Percentiles rank a stretch among this genome's conserved stretches.
These are phyloP conservation scores for Disparrhopalites patrizii DNA, from an alignment of 2,888 invertebrate species.

Conservation along the genomic window DNA sequence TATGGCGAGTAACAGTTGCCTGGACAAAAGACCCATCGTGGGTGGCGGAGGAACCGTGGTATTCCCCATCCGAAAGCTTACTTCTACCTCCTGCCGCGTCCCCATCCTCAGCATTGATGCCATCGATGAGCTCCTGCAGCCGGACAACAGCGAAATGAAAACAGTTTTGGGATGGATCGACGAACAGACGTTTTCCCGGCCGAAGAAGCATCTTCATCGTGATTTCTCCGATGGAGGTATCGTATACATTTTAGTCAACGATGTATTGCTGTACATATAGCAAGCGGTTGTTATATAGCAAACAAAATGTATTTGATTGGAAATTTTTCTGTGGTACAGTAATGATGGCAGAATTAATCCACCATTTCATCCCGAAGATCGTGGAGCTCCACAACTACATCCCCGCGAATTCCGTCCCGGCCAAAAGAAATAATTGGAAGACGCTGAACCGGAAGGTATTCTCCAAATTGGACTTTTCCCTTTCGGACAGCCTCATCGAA, in stretches of 20 bases:
- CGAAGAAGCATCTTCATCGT: slow-evolving; percentile 38
- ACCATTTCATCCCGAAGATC: slow-evolving; percentile 64
- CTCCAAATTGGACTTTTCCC: slow-evolving; percentile 37
- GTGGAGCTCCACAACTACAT: slow-evolving; percentile 76
- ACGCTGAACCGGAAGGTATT: slow-evolving; percentile 68
- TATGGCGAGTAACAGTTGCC: background rate
- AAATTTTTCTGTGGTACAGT: too few species aligned
- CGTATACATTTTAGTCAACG: too few species aligned
- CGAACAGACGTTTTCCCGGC: slow-evolving; percentile 35
- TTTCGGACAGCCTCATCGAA: slow-evolving; percentile 37
- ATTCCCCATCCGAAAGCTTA: background rate
- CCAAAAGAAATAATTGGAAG: slow-evolving; percentile 73
- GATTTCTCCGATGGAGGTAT: slow-evolving; percentile 45
- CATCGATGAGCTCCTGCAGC: background rate
- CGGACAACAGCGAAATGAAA: slow-evolving; percentile 21
- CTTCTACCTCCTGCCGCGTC: background rate
- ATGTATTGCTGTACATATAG: background rate
- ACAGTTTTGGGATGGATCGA: slow-evolving; percentile 34
- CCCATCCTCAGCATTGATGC: slow-evolving; percentile 14
- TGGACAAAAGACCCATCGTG: background rate
- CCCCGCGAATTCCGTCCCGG: slow-evolving; percentile 62
- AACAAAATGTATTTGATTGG: too few species aligned
- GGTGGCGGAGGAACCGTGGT: background rate
- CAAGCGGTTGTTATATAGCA: background rate
- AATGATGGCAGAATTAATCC: slow-evolving; percentile 68